phyloP scores from a whole-genome alignment of 2,113 vertebrate genomes.

The Puma concolor region DNA sequence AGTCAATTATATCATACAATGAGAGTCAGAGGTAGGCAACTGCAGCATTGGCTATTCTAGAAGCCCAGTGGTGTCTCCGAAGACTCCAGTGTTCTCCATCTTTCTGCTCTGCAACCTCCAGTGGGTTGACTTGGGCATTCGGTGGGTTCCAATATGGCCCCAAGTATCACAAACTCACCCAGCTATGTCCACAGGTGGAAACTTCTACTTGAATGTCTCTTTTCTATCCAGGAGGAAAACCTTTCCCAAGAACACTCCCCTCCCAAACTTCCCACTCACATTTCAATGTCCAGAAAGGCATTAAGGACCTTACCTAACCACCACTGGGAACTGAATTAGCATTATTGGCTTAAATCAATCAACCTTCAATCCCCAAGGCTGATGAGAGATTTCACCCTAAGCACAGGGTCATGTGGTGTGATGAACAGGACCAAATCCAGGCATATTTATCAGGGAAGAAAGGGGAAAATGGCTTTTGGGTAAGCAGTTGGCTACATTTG shows the following conservation, averaged over 20 bases:
- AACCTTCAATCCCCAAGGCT: background rate
- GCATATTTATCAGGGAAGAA: background rate
- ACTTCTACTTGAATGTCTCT: background rate
- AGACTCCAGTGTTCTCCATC: background rate
- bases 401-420: background rate
- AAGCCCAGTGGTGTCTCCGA: background rate
- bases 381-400: background rate
- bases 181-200: background rate
- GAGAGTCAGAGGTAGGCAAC: background rate
- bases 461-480: background rate
- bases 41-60: background rate
- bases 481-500: background rate
- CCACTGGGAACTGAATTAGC: background rate
- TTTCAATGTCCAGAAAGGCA: background rate
- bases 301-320: background rate
- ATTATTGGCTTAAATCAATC: background rate
- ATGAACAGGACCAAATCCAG: background rate
- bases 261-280: background rate
- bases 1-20: fast-evolving
- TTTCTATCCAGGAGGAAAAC: background rate
- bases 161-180: background rate
- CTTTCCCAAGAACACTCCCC: background rate
- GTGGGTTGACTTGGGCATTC: background rate
- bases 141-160: too few species aligned
- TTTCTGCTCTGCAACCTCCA: background rate